These are phyloP conservation scores for Pemphigus obesinymphae DNA, from an alignment of 1,140 invertebrate species.

Conservation along the genomic window DNA sequence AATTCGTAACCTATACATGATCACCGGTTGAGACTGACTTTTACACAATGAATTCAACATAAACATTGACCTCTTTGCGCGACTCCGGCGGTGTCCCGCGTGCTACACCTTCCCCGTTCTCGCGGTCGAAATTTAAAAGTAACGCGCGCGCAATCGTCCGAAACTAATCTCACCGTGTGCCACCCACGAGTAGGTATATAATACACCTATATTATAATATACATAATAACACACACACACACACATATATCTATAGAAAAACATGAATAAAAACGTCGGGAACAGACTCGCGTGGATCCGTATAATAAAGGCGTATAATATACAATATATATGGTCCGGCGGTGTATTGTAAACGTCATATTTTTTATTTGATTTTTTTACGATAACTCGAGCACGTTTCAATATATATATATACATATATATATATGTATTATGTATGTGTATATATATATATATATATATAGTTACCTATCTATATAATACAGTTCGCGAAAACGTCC, in stretches of 20 bases:
- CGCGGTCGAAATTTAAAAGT: neutral
- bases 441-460: no score
- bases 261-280: neutral
- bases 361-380: no score
- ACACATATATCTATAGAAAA: neutral
- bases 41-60: no score
- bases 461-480: no score
- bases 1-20: no score
- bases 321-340: no score
- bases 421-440: neutral
- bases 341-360: no score
- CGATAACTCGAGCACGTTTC: no score
- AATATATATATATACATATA: neutral
- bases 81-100: neutral
- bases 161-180: neutral
- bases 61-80: no score
- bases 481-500: neutral
- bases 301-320: no score
- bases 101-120: no score
- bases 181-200: neutral
- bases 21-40: no score
- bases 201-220: neutral
- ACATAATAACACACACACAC: neutral
- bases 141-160: neutral
- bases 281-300: neutral